Evolutionary conservation across 35 echinoderm and acorn worm genomes (phyloP).

Genomic region (Strongylocentrotus purpuratus): DNA sequence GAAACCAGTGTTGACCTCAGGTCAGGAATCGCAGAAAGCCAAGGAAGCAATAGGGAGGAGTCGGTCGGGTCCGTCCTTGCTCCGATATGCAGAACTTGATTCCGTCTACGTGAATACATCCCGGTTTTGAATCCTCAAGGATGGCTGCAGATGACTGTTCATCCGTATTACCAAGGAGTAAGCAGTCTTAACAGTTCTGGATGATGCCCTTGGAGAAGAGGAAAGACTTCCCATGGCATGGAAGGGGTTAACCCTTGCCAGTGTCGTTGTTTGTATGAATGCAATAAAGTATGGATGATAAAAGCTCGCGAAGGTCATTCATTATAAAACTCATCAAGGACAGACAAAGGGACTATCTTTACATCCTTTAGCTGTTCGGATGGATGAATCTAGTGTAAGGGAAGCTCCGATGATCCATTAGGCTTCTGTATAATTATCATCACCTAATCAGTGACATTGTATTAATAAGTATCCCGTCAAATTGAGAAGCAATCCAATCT

Average conservation of each 20-base stretch:
- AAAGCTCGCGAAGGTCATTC: not conserved
- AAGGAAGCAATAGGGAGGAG: not conserved
- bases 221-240: not conserved
- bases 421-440: too few species aligned
- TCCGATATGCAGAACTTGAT: not conserved
- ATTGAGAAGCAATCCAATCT: not conserved
- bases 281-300: not conserved
- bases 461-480: not conserved
- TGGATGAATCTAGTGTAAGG: not conserved
- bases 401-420: not conserved
- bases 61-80: slow-evolving; percentile 2
- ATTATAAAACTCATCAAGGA: not conserved
- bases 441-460: not conserved
- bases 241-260: slow-evolving; percentile 14
- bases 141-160: too few species aligned
- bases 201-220: not conserved
- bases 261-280: not conserved
- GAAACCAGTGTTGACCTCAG: not conserved
- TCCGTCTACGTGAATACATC: slow-evolving; percentile 16
- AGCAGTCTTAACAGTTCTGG: not conserved
- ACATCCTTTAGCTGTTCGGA: not conserved
- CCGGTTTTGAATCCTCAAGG: not conserved
- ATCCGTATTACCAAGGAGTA: not conserved
- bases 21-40: slow-evolving; percentile 2
- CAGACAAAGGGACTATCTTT: not conserved